Percentiles rank a stretch among this genome's conserved stretches.
phyloP scores from a whole-genome alignment of 2,888 invertebrate genomes.

The Phengaris alcon region DNA sequence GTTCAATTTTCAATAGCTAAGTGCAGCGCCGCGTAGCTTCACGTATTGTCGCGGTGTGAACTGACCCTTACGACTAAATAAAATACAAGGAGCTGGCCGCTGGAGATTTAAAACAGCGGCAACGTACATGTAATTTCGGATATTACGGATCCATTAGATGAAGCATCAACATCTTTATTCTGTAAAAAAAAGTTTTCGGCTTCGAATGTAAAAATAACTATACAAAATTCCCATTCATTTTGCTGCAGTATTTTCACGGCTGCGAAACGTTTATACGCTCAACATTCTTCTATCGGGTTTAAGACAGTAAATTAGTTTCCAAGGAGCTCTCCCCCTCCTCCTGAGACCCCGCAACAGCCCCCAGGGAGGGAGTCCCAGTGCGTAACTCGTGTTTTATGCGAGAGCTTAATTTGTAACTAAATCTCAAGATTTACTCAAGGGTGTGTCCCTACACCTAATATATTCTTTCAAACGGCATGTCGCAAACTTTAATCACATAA shows the following conservation, averaged over 20 bases:
- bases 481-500: constrained; percentile 24
- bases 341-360: not conserved
- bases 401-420: constrained; percentile 36
- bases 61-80: too few species aligned
- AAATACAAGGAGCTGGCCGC: too few species aligned
- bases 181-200: too few species aligned
- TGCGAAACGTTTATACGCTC: constrained; percentile 32
- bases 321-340: constrained; percentile 29
- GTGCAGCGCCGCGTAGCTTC: too few species aligned
- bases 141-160: too few species aligned
- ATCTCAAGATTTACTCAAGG: constrained; percentile 34
- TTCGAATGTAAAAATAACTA: too few species aligned
- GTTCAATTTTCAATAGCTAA: too few species aligned
- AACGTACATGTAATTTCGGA: too few species aligned
- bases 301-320: constrained; percentile 41
- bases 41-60: too few species aligned
- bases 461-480: constrained; percentile 25
- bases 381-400: constrained; percentile 36
- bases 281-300: constrained; percentile 44
- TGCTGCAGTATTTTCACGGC: not conserved
- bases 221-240: not conserved
- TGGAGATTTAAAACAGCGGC: too few species aligned
- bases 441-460: constrained; percentile 25
- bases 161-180: too few species aligned
- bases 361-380: constrained; percentile 32